Evolutionary conservation across 2,113 vertebrate species (phyloP), one percentile per base, ranked within the genome.

Genomic region (Lagopus leucura): DNA sequence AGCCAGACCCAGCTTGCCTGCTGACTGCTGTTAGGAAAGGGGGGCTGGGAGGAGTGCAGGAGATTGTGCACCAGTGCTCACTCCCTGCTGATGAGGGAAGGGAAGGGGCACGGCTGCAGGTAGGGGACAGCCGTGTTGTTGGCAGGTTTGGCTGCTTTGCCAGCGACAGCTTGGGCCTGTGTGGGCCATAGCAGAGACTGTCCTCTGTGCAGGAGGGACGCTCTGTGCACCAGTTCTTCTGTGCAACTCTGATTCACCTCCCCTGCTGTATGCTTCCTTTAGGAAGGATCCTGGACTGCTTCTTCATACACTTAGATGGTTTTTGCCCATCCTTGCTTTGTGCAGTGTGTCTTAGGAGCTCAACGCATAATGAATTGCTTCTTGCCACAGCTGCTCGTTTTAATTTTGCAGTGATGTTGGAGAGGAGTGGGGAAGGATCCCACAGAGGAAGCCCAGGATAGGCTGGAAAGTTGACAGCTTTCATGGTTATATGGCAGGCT

Each of bases 111-210:
- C 6, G 14, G 34, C 61, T 13, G 67, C n/a, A 42, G 78, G 54
- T 19, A 18, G 65, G 64, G 36, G 45, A 10, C 28, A 47, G 24
- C 18, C 0, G 1, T 24, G 21, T 43, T 22, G 47, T 27, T 71
- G 40, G 12, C 38, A 0, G 0, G 20, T 11, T 20, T 52, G 34
- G 48, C 48, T 71, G 64, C 64, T n/a, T 52, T 86, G 42, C 40
- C 36, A 82, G 82, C 0, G 0, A 2, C 34, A 15, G 8, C 16
- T 21, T 12, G 40, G 20, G 67, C 36, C 43, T 3, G 0, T 8
- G 11, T 10, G 22, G 43, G 64, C 60, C 64, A n/a, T 1, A 3
- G 47, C 1, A 1, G 28, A 38, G 42, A 14, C 67, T 38, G 21
- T 82, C n/a, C 43, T 25, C 55, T 4, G 20, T 30, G 38, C n/a